Base-by-base conservation (phyloP, 2,888 invertebrate genomes). In the Lepidonotus clava region DNA sequence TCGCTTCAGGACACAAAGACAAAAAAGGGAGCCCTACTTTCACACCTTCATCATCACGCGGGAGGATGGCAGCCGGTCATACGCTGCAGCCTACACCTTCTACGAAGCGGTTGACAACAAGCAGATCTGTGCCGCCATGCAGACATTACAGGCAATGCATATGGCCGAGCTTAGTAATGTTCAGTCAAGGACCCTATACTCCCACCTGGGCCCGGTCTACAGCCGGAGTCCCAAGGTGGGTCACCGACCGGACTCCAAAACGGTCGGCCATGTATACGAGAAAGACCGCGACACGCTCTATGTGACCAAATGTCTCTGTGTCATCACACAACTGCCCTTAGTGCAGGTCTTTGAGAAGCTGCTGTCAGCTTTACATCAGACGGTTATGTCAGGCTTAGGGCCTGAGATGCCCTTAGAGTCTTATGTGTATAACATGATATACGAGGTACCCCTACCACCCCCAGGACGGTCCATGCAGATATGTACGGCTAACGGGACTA, bases 21-120 rank as follows among this genome's bases (percentile, higher is more conserved):
- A 98, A 94, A 95, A 96, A 21, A 95, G 96, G 86, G 97, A 97
- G 91, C 97, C 98, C 18, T 96, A 96, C 92, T 98, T 99, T 94
- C 99, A 99, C 95, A 97, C 98, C 80, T 99, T 99, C 95, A 96
- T 99, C 86, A 98, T 99, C 88, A 99, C 99, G 21, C 96, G 97
- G 91, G 99, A 99, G 95, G 98, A 99, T 96, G 99, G 99, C 86
- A 97, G 97, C 90, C 96, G 98, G 90, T 97, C 97, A 90, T 98
- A 98, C 95, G 99, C 99, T 88, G 98, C 98, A 92, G 97, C 98
- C 92, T 96, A 98, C 90, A 97, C 98, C 28, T 99, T 99, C 94
- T 99, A 97, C 95, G 99, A 99, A 95, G 98, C 98, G 95, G 98
- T 99, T 90, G 96, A 96, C 87, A 98, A 98, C 94, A 95, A 96